Conservation (phyloP, 2,113 vertebrate genomes). For the Camelus dromedarius region DNA sequence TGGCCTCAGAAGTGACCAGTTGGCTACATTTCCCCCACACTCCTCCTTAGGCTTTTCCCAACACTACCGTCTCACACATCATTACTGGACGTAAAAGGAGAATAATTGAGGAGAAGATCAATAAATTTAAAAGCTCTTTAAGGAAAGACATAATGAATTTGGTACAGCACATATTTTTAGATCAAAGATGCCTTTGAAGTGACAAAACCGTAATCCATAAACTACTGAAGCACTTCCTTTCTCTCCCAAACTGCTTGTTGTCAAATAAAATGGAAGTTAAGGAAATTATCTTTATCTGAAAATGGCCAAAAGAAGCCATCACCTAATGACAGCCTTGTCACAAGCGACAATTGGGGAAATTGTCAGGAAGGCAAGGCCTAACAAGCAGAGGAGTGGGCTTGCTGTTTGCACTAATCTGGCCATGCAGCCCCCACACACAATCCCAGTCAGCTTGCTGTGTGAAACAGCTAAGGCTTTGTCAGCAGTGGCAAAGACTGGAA, state of each 20-base stretch:
- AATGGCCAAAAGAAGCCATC: conserved; percentile 90
- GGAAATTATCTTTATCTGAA: conserved; percentile 91
- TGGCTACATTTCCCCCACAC: not conserved
- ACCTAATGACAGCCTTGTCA: conserved; percentile 91
- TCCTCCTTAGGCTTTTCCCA: conserved; percentile 59
- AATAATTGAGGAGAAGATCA: conserved; percentile 86
- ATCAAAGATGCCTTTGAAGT: conserved; percentile 92
- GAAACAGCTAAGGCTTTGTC: conserved; percentile 91
- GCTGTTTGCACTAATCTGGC: conserved; percentile 88
- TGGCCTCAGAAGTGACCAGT: conserved; percentile 84
- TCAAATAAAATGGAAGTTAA: conserved; percentile 92
- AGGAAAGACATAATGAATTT: conserved; percentile 89
- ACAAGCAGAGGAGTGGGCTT: conserved; percentile 84
- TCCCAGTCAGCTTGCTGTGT: conserved; percentile 87
- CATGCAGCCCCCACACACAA: conserved; percentile 85
- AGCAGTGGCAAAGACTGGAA: conserved; percentile 81
- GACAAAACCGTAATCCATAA: conserved; percentile 89
- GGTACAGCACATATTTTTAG: conserved; percentile 92
- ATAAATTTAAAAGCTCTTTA: conserved; percentile 87
- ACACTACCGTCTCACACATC: conserved; percentile 68
- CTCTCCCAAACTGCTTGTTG: conserved; percentile 86
- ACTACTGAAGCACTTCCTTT: conserved; percentile 88
- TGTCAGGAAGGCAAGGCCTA: conserved; percentile 88
- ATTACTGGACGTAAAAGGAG: conserved; percentile 74
- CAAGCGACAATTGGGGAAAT: conserved; percentile 89